Evolutionary conservation across 1,140 invertebrate genomes (phyloP).

Genomic region (Hypsibius dujardini): DNA sequence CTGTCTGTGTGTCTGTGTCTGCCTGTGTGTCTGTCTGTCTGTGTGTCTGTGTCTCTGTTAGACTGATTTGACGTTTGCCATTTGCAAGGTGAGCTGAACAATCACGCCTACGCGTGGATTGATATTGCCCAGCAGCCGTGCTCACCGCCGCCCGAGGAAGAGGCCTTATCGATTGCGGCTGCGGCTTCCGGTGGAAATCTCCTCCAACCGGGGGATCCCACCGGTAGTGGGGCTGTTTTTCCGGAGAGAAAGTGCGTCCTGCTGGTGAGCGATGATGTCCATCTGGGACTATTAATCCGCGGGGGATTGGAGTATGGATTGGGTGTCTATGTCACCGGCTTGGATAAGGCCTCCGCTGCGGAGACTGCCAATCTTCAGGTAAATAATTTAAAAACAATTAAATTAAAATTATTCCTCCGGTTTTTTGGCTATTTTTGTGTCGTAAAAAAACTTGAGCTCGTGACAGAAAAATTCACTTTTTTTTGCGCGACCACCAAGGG

Average conservation of each 20-base stretch:
- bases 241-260: slow-evolving; percentile 25
- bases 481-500: no score
- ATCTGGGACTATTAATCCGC: slow-evolving; percentile 74
- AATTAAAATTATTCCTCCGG: slow-evolving; percentile 19
- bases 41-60: no score
- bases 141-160: slow-evolving; percentile 54
- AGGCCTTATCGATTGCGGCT: slow-evolving; percentile 25
- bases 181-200: not conserved
- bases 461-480: no score
- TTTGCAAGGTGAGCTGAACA: slow-evolving; percentile 23
- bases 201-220: no score
- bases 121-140: slow-evolving; percentile 65
- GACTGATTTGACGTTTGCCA: no score
- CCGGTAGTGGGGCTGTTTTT: slow-evolving; percentile 16
- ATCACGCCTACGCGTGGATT: slow-evolving; percentile 76
- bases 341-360: slow-evolving; percentile 74
- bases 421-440: not conserved
- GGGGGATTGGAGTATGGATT: slow-evolving; percentile 80
- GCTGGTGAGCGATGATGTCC: slow-evolving; percentile 65
- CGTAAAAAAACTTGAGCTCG: not conserved
- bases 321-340: slow-evolving; percentile 81
- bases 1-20: no score
- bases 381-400: slow-evolving; percentile 25
- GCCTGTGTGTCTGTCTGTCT: no score
- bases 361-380: slow-evolving; percentile 73